Base-by-base conservation (phyloP, 2,888 invertebrate species). In the Oeneis ivallda region DNA sequence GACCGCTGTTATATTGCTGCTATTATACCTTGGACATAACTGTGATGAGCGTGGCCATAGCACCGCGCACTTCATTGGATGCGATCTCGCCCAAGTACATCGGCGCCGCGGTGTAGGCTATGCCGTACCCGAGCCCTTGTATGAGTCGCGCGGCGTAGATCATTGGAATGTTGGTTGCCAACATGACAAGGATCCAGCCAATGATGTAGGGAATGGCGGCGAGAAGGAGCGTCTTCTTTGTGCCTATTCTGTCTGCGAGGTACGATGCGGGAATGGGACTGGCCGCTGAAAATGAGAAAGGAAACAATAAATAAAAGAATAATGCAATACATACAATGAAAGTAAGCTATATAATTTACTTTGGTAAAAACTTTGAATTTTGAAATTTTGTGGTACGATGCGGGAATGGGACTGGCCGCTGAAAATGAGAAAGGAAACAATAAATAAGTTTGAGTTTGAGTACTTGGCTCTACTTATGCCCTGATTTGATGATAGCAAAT, bases 21-120 rank as follows among this genome's bases (percentile, higher is more conserved):
- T 11, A 5, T 11, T 32, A 52, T 47, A 93, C 92, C 81, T 93
- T 92, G 11, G 90, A 91, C 83, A 92, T 92, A 9, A 94, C 91
- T 19, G 94, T 93, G 71, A 93, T 92, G 15, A 93, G 92, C 0
- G 94, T 93, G 0, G 94, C 94, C 79, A 95, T 91, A 37, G 93
- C 87, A 0, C 94, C 94, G 1, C 94, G 83, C 52, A 93, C 92
- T 70, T 93, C 89, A 75, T 93, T 91, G 19, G 93, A 93, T 4
- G 94, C 93, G 50, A 94, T 94, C 77, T 94, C 94, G 10, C 94
- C 93, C 56, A 93, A 85, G 77, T 94, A 94, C 93, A 94, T 93
- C 0, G 94, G 94, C 10, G 93, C 93, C 2, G 93, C 86, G 1
- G 93, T 93, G 78, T 94, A 94, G 0, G 93, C 93, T 45, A 93